phyloP scores from a whole-genome alignment of 2,888 invertebrate genomes.

The Steinernema hermaphroditum region DNA sequence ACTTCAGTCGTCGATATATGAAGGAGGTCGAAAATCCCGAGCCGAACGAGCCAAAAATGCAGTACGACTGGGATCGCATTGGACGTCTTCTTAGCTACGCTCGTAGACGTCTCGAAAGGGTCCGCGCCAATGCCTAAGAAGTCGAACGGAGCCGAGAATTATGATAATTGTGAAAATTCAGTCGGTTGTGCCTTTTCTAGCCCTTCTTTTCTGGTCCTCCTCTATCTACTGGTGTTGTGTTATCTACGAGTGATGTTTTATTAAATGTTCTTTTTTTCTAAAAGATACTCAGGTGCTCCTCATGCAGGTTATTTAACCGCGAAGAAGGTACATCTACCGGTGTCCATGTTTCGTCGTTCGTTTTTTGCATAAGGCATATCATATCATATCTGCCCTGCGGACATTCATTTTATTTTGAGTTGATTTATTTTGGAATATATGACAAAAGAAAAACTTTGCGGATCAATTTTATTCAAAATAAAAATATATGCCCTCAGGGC shows the following conservation, averaged over 20 bases:
- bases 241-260: not conserved
- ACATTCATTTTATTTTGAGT: no score
- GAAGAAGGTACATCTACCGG: no score
- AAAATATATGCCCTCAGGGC: no score
- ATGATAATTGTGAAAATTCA: not conserved
- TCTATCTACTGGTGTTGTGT: not conserved
- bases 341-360: no score
- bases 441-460: no score
- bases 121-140: constrained; percentile 18
- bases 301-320: not conserved
- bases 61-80: constrained; percentile 6
- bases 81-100: not conserved
- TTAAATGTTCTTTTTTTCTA: not conserved
- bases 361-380: no score
- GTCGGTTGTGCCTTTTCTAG: not conserved
- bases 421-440: no score
- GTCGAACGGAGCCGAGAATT: not conserved
- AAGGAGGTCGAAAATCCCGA: not conserved
- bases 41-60: not conserved
- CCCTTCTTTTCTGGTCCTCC: not conserved
- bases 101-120: constrained; percentile 54
- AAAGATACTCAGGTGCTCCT: not conserved
- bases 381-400: no score
- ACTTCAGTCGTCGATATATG: not conserved
- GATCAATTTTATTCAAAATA: no score